phyloP scores from a whole-genome alignment of 2,888 invertebrate genomes.

The Drosophila pegasa region DNA sequence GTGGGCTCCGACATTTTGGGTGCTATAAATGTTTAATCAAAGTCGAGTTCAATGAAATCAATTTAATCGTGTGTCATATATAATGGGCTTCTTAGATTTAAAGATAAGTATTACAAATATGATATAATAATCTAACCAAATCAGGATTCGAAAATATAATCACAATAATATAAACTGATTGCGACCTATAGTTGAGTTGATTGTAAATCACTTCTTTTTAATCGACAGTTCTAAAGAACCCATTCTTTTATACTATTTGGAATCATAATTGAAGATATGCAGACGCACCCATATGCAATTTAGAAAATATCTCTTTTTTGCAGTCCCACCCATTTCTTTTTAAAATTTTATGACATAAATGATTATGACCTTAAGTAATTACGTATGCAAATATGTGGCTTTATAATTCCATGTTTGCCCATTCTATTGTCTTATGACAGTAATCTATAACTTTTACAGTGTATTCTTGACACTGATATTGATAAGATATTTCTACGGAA shows the following conservation, averaged over 20 bases:
- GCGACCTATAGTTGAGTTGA: not conserved
- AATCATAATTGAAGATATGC: constrained; percentile 3
- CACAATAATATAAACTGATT: not conserved
- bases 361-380: constrained; percentile 1
- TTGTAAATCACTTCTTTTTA: constrained; percentile 7
- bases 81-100: constrained; percentile 3
- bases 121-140: not conserved
- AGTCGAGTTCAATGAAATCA: constrained; percentile 2
- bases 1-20: constrained; percentile 53
- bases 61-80: constrained; percentile 27
- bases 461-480: not conserved
- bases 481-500: not conserved
- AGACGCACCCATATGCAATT: constrained; percentile 28
- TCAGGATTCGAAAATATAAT: not conserved
- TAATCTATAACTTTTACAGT: too few species aligned
- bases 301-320: constrained; percentile 5
- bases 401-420: not conserved
- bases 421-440: not conserved
- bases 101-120: constrained; percentile 4
- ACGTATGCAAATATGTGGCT: constrained; percentile 7
- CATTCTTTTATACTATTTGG: not conserved
- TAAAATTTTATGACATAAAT: not conserved
- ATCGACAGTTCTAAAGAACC: not conserved
- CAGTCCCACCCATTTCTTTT: constrained; percentile 9
- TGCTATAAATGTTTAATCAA: constrained; percentile 30